Percentiles rank a stretch among this genome's conserved stretches.
These are phyloP conservation scores for Sporophila hypoxantha DNA, from an alignment of 2,113 vertebrate genomes.

Conservation along the genomic window DNA sequence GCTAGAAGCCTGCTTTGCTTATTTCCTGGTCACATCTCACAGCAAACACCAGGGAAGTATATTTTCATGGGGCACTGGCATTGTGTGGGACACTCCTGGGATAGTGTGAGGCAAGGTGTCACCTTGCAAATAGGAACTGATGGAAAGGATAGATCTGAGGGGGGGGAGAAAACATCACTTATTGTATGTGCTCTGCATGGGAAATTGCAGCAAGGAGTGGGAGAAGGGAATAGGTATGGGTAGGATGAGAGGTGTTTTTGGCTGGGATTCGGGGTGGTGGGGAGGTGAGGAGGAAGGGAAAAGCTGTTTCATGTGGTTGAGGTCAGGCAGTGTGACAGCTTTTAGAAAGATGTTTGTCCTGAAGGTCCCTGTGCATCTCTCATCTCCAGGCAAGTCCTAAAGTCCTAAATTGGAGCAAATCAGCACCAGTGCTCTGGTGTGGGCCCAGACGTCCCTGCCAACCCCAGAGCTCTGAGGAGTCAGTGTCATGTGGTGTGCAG, in stretches of 20 bases:
- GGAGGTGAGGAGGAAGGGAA: not conserved
- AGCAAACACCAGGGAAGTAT: too few species aligned
- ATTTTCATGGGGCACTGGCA: too few species aligned
- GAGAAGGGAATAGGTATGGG: fast-evolving
- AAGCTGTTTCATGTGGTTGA: fast-evolving
- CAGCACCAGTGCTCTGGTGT: not conserved
- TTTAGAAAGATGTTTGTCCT: not conserved
- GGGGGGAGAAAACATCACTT: not conserved
- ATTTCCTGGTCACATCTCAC: too few species aligned
- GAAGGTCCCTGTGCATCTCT: not conserved
- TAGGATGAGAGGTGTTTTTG: not conserved
- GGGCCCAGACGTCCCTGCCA: not conserved
- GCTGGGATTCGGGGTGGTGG: not conserved
- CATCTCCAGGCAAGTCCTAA: not conserved
- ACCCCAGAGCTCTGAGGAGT: not conserved
- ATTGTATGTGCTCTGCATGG: not conserved
- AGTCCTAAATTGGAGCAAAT: not conserved
- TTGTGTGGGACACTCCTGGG: not conserved
- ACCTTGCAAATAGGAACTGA: not conserved
- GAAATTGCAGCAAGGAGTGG: not conserved
- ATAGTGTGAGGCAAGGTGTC: not conserved
- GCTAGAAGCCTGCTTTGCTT: too few species aligned
- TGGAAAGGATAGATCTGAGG: not conserved
- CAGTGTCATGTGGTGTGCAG: not conserved
- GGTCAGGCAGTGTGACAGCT: not conserved